phyloP scores from a whole-genome alignment of 2,888 invertebrate species.

The Chromoteleia sp. region DNA sequence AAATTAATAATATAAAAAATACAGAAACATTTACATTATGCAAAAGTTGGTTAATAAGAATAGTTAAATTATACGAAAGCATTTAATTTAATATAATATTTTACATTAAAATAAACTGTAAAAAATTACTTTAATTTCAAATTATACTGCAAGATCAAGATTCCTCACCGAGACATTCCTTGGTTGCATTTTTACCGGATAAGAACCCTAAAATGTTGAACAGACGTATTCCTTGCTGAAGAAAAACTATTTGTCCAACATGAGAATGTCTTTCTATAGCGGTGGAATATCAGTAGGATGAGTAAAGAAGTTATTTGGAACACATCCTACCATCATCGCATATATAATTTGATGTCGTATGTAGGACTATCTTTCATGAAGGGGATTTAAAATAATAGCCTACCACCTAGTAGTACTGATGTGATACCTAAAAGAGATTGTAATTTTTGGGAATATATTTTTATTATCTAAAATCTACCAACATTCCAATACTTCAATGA shows the following conservation, averaged over 20 bases:
- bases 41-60: no score
- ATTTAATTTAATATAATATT: no score
- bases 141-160: no score
- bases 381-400: constrained; percentile 32
- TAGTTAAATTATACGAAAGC: no score
- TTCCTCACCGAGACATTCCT: constrained; percentile 1
- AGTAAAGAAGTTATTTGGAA: background rate
- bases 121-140: no score
- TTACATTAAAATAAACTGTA: no score
- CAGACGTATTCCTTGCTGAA: background rate
- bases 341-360: background rate
- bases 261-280: background rate
- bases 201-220: background rate
- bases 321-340: constrained; percentile 15
- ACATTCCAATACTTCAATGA: constrained; percentile 32
- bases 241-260: background rate
- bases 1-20: no score
- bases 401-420: constrained; percentile 29
- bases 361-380: background rate
- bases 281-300: background rate
- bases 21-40: no score
- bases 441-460: background rate
- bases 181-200: background rate
- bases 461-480: constrained; percentile 22
- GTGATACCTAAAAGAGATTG: constrained; percentile 26